These are phyloP conservation scores for Clanis bilineata DNA, from an alignment of 2,888 invertebrate species.

Conservation along the genomic window DNA sequence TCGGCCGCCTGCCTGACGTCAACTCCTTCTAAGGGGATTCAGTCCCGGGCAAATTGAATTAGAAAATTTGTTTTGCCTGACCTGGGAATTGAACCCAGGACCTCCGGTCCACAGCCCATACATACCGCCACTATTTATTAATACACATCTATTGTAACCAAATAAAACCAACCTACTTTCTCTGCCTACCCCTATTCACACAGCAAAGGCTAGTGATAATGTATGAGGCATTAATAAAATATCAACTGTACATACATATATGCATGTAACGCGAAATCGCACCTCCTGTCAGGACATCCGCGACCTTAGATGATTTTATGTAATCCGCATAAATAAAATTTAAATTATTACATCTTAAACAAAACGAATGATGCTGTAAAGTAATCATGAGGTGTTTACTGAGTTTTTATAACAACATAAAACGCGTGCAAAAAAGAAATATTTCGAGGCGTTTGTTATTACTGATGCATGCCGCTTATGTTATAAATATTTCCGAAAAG, in stretches of 20 bases:
- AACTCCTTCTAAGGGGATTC: too few relatives aligned
- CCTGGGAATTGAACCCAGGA: too few relatives aligned
- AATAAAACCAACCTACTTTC: too few relatives aligned
- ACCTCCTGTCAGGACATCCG: neutral
- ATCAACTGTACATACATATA: neutral
- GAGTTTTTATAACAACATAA: constrained; percentile 16
- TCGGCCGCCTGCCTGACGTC: too few relatives aligned
- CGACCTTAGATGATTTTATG: constrained; percentile 40
- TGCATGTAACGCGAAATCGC: neutral
- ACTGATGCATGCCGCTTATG: neutral
- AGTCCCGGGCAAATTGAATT: too few relatives aligned
- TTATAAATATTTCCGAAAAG: neutral
- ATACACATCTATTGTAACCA: too few relatives aligned
- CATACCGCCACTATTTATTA: too few relatives aligned
- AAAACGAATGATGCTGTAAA: constrained; percentile 50
- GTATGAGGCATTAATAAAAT: neutral
- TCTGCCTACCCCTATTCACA: too few relatives aligned
- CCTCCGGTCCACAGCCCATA: too few relatives aligned
- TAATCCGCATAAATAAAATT: constrained; percentile 46
- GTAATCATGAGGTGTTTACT: constrained; percentile 27
- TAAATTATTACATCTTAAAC: constrained; percentile 51
- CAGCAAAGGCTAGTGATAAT: too few relatives aligned
- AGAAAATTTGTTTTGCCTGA: too few relatives aligned
- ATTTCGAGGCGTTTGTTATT: neutral
- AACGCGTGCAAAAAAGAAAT: constrained; percentile 12